phyloP scores from a whole-genome alignment of 2,888 invertebrate genomes.

The Pseudolycoriella hygida region DNA sequence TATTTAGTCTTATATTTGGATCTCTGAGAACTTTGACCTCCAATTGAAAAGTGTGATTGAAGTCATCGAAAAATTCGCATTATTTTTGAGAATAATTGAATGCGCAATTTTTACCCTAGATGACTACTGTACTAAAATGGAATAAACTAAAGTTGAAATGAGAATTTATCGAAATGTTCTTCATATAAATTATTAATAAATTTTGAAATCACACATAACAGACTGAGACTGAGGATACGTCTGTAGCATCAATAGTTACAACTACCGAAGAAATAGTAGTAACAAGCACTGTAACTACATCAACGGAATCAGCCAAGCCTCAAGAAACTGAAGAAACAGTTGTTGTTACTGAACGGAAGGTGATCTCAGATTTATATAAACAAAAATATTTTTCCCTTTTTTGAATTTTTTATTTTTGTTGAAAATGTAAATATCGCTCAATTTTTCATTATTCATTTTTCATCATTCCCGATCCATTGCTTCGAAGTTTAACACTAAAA shows the following conservation, averaged over 20 bases:
- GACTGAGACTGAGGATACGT: constrained; percentile 2
- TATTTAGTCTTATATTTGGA: no score
- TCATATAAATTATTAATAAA: no score
- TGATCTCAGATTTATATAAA: not conserved
- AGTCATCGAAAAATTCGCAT: no score
- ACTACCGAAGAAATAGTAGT: not conserved
- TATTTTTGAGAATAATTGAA: no score
- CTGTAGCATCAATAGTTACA: not conserved
- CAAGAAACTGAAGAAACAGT: not conserved
- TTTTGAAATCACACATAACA: not conserved
- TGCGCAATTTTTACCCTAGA: no score
- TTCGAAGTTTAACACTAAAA: not conserved
- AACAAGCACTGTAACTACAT: not conserved
- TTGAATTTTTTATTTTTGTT: not conserved
- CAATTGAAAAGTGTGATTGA: no score
- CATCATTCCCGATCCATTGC: not conserved
- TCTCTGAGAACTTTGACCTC: no score
- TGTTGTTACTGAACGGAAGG: constrained; percentile 1
- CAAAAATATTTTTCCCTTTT: not conserved
- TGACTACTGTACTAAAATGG: no score
- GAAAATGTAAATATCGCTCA: not conserved
- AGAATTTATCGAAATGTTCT: no score
- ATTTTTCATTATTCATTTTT: not conserved
- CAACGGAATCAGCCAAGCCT: not conserved
- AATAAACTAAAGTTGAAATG: no score